phyloP scores from a whole-genome alignment of 2,888 invertebrate species.

The Andrena haemorrhoa region DNA sequence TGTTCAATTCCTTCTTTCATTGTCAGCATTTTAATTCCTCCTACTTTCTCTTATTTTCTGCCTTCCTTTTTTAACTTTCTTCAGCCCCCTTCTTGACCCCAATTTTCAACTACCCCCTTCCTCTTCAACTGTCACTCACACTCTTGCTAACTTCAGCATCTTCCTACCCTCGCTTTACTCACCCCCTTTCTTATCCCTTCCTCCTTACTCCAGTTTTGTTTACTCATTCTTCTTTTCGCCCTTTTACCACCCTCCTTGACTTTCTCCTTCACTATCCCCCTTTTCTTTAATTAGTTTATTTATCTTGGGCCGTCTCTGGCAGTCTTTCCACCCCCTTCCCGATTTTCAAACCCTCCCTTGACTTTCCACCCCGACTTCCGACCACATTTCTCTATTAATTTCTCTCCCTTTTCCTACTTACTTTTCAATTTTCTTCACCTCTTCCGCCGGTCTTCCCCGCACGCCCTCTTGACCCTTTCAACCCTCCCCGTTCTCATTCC shows the following conservation, averaged over 20 bases:
- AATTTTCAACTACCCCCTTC: background rate
- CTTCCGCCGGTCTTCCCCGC: background rate
- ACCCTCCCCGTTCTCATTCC: background rate
- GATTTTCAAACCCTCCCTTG: background rate
- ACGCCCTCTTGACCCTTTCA: background rate
- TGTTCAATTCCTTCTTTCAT: background rate
- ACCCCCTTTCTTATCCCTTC: too few species aligned
- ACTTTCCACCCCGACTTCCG: background rate
- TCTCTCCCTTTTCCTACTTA: background rate
- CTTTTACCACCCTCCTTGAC: too few species aligned
- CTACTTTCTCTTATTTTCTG: background rate
- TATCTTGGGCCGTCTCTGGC: background rate
- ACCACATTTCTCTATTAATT: background rate
- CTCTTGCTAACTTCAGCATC: background rate
- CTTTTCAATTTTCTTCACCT: background rate
- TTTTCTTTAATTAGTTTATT: background rate
- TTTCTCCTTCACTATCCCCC: background rate
- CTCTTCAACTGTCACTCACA: slow-evolving; percentile 4
- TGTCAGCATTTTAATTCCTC: background rate
- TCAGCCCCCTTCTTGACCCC: background rate
- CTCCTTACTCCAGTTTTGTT: background rate
- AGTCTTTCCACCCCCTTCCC: background rate
- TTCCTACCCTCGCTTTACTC: background rate
- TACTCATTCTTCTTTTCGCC: background rate
- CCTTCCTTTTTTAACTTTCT: background rate